Evolutionary conservation across 1,140 invertebrate genomes (phyloP), one percentile per base, ranked within the genome.

Genomic region (Marisa cornuarietis): DNA sequence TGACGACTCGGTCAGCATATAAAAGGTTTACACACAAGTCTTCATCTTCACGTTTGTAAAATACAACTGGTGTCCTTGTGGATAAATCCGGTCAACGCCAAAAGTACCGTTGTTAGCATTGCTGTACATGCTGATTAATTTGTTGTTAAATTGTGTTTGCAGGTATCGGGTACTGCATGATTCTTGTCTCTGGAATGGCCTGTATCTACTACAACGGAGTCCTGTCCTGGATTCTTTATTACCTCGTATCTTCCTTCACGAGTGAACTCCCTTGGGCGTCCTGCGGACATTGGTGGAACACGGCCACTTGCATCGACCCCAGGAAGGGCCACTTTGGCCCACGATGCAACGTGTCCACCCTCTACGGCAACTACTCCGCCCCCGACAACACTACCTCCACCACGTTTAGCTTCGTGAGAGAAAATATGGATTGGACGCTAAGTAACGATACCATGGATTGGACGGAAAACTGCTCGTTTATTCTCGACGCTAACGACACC

Each of bases 181-280:
- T 87, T 16, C 74, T 87, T 13, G 79, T 85, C 11, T 87, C 86
- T 0, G 79, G 79, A 51, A 83, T 88, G 51, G 73, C 76, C 16
- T 85, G 84, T 77, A 79, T 98, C 94, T 99, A 98, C 91, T 99
- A 99, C 92, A 99, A 99, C 91, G 97, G 97, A 73, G 96, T 99
- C 86, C 96, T 99, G 79, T 96, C 96, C 18, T 98, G 97, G 96
- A 96, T 96, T 0, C 94, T 99, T 11, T 99, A 98, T 91, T 99
- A 98, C 84, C 91, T 94, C 96, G 83, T 94, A 51, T 87, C 83
- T 51, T 91, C 91, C 11, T 89, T 90, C 73, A 74, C 79, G 7
- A 26, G 58, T 82, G 94, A 91, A 90, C 93, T 99, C n/a, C 97
- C 97, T 0, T 99, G 97, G 97, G 95, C 95, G 52, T 94, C 93